Base-by-base conservation (phyloP, 2,113 vertebrate genomes). In the Sphaerodactylus townsendi region DNA sequence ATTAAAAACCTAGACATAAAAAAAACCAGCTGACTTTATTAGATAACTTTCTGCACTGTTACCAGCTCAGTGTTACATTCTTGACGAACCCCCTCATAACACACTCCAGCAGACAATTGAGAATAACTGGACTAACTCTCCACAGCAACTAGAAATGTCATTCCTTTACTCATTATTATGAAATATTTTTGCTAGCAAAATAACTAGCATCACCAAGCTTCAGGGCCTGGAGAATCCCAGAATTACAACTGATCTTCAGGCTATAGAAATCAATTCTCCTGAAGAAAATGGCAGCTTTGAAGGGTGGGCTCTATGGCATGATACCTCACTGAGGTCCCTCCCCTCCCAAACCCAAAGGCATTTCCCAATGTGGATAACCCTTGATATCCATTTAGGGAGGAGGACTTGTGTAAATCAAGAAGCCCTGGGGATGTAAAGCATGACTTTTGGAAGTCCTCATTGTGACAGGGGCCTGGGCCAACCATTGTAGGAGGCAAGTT, bases 1-100 rank as follows among this genome's bases (percentile, higher is more conserved):
- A 89, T 90, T 89, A 93, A 93, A 89, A 84, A 83, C 5, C 53
- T 56, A 23, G 53, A 23, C 21, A 90, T 88, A 93, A 93, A 88
- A 30, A 83, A 83, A 81, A 82, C 78, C 33, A 59, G 81, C 73
- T 59, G 59, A 41, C n/a, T 50, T 70, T 73, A 23, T 72, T 70
- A 73, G 19, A 53, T 41, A 77, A 59, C 77, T 71, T 10, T 81
- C 84, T 88, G 71, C 71, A 1, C 68, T 87, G 84, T 82, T 86
- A 79, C 84, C 71, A 86, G 86, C 83, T 80, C 71, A 46, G 80
- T 86, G 41, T 1, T 56, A 85, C 86, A 85, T 89, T 93, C 91
- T 70, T 86, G 35, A 84, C 77, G 87, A 91, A 72, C 71, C 74
- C 77, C 74, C 7, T 59, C 56, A 79, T 82, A 86, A 79, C 50